Evolutionary conservation across 2,113 vertebrate genomes (phyloP).

Genomic region (Desmodus rotundus): DNA sequence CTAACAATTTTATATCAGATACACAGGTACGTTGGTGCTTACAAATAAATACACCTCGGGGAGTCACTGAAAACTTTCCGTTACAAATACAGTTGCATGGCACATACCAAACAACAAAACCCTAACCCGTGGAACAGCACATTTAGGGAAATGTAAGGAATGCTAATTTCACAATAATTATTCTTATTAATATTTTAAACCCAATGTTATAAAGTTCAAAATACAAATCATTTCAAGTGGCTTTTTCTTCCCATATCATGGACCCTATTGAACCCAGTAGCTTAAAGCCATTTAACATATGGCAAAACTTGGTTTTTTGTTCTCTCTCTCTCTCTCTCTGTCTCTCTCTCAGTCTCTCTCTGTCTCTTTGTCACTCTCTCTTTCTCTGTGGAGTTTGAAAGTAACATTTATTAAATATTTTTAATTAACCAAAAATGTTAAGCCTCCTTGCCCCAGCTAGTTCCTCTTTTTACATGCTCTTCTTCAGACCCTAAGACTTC

Average conservation of each 20-base stretch:
- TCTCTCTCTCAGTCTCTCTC: not conserved
- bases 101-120: slow-evolving; percentile 4
- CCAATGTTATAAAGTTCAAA: not conserved
- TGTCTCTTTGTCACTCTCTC: not conserved
- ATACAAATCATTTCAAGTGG: not conserved
- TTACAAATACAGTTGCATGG: not conserved
- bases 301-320: not conserved
- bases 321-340: not conserved
- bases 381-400: not conserved
- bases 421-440: not conserved
- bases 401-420: slow-evolving; percentile 6
- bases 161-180: slow-evolving; percentile 30
- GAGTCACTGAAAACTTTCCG: slow-evolving; percentile 27
- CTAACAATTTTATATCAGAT: slow-evolving; percentile 40
- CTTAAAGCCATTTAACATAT: not conserved
- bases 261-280: not conserved
- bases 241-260: not conserved
- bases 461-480: not conserved
- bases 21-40: slow-evolving; percentile 18
- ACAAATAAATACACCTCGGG: not conserved
- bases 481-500: not conserved
- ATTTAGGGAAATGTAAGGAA: not conserved
- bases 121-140: not conserved
- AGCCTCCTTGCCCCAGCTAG: not conserved
- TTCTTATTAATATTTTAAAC: not conserved